These are phyloP conservation scores for Naja naja DNA, from an alignment of 2,113 vertebrate genomes.

Conservation along the genomic window DNA sequence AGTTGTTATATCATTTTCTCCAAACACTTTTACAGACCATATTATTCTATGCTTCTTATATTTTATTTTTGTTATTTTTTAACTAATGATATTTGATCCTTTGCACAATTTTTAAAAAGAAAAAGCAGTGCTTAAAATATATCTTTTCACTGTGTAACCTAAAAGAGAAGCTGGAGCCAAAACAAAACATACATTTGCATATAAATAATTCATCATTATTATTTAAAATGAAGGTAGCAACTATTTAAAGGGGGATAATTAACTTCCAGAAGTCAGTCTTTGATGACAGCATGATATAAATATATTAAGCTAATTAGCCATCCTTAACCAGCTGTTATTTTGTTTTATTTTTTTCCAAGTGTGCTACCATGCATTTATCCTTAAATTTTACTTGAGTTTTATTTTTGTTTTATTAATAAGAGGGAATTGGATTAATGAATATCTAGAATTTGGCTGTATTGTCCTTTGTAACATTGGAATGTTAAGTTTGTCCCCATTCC, in stretches of 20 bases:
- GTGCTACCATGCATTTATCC: not conserved
- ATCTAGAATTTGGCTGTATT: not conserved
- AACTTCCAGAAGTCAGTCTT: not conserved
- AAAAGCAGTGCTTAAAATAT: not conserved
- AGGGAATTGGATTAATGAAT: not conserved
- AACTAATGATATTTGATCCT: not conserved
- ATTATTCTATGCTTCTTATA: not conserved
- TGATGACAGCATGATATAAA: not conserved
- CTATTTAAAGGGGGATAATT: not conserved
- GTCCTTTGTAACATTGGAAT: not conserved
- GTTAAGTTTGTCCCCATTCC: not conserved
- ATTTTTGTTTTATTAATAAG: not conserved
- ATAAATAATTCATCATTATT: not conserved
- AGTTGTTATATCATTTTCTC: not conserved
- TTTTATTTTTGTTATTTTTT: not conserved
- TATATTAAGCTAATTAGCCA: not conserved
- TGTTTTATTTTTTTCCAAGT: not conserved
- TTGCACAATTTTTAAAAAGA: not conserved
- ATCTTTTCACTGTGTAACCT: not conserved
- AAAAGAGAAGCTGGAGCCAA: not conserved
- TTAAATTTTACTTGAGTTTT: not conserved
- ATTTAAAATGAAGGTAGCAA: not conserved
- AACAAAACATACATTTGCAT: not conserved
- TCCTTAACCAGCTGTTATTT: not conserved
- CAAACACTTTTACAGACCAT: not conserved